These are phyloP conservation scores for Macaria liturata DNA, from an alignment of 2,888 invertebrate genomes.

Conservation along the genomic window DNA sequence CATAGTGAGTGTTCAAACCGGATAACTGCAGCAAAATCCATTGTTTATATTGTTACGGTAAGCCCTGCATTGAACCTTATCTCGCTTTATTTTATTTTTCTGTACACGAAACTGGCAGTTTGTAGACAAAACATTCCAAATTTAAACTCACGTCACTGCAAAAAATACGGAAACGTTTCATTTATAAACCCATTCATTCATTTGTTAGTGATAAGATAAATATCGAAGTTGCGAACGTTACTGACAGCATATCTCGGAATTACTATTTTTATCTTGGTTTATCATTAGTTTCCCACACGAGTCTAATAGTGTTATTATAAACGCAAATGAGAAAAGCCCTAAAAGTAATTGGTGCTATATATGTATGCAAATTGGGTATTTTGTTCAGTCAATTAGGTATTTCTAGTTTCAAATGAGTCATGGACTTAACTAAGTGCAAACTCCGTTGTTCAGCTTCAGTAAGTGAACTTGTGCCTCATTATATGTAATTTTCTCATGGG, in stretches of 20 bases:
- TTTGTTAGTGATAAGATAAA: slow-evolving; percentile 15
- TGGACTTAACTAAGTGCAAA: no score
- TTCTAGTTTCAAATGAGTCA: no score
- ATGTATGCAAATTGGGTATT: no score
- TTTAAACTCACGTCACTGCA: background rate
- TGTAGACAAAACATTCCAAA: slow-evolving; percentile 7
- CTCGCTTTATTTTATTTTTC: slow-evolving; percentile 35
- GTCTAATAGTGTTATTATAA: no score
- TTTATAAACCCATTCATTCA: background rate
- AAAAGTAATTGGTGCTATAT: no score
- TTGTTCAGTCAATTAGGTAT: no score
- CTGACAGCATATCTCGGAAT: slow-evolving; percentile 7
- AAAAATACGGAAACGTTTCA: background rate
- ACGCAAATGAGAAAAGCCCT: no score
- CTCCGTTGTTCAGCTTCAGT: no score
- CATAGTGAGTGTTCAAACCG: slow-evolving; percentile 7
- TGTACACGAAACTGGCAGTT: slow-evolving; percentile 26
- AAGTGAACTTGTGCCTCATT: no score
- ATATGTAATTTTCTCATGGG: no score
- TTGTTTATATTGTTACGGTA: slow-evolving; percentile 50
- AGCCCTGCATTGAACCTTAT: slow-evolving; percentile 38
- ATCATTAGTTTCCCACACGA: slow-evolving; percentile 1
- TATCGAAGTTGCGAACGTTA: background rate
- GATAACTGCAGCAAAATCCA: slow-evolving; percentile 31
- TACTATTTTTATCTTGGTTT: slow-evolving; percentile 19